These are phyloP conservation scores for Festucalex cinctus DNA, from an alignment of 2,113 vertebrate species.

Conservation along the genomic window DNA sequence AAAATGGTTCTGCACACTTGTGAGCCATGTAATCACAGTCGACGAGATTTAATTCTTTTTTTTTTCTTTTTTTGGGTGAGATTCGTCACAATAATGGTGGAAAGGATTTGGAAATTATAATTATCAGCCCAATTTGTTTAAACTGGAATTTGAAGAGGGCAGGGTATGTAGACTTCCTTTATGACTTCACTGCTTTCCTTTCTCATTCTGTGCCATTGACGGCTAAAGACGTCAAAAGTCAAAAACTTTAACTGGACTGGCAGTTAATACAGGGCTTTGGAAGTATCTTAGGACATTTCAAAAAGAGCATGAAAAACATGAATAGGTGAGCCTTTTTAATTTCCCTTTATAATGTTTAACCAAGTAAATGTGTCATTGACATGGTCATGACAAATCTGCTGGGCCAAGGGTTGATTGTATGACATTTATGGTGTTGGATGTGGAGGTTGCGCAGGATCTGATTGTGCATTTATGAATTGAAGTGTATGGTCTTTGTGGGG, in stretches of 20 bases:
- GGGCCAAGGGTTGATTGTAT: neutral
- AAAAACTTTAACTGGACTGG: no score
- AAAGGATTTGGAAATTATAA: no score
- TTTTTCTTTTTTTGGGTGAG: no score
- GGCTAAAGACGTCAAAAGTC: no score
- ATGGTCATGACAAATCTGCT: neutral
- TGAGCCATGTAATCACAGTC: no score
- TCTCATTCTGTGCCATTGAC: neutral
- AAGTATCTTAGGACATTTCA: neutral
- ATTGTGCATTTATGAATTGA: constrained; percentile 7
- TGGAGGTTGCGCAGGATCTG: neutral
- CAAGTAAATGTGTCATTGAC: neutral
- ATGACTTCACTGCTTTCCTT: neutral
- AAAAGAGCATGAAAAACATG: neutral
- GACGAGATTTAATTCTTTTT: no score
- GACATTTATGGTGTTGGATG: neutral
- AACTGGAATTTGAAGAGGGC: neutral
- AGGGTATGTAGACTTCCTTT: neutral
- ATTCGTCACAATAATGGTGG: no score
- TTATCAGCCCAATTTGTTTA: no score
- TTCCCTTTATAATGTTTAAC: neutral
- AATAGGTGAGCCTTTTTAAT: neutral
- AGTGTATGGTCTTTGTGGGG: neutral
- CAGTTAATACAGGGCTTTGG: neutral
- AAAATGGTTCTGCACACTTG: no score